Evolutionary conservation across 2,113 vertebrate genomes (phyloP), one percentile per base, ranked within the genome.

Genomic region (Pelvicachromis taeniatus): DNA sequence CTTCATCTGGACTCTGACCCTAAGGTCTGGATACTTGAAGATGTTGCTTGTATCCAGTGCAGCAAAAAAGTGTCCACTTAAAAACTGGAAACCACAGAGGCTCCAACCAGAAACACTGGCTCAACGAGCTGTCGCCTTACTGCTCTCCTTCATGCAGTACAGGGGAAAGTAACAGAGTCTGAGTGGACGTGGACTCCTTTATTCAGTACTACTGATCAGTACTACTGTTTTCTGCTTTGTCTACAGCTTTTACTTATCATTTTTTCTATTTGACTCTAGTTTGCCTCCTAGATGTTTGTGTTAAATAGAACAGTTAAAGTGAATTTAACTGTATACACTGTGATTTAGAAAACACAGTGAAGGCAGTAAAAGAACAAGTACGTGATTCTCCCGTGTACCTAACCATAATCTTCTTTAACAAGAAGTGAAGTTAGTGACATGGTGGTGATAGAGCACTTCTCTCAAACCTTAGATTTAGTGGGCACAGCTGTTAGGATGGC

Each of bases 391-490:
- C 31, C 31, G 11, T 17, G 1, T 4, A 35, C 3, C 0, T 11
- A 59, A 59, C 16, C 29, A 61, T 29, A 9, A 1, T 17, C 8
- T 4, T 29, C 26, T 45, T 12, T 13, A 45, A 13, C 14, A 45
- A 6, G 14, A 45, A 42, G 11, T 42, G n/a, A 63, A 63, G 35
- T 35, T 33, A 38, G 17, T 38, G 59, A 35, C 59, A 0, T 0
- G 0, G 10, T 65, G 59, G 19, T 65, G 61, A 3, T 2, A 65
- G 33, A 65, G 10, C 10, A 11, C 11, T 40, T 40, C 11, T 40
- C 4, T 10, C 11, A 40, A 40, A 40, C 11, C 9, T 40, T 40
- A 40, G 3, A 11, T 40, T 40, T 7, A 11, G 38, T 40, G 9
- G 38, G 12, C 40, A 42, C 31, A 13, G 31, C 31, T 38, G 59